These are phyloP conservation scores for Picathartes gymnocephalus DNA, from an alignment of 2,113 vertebrate species.

Conservation along the genomic window DNA sequence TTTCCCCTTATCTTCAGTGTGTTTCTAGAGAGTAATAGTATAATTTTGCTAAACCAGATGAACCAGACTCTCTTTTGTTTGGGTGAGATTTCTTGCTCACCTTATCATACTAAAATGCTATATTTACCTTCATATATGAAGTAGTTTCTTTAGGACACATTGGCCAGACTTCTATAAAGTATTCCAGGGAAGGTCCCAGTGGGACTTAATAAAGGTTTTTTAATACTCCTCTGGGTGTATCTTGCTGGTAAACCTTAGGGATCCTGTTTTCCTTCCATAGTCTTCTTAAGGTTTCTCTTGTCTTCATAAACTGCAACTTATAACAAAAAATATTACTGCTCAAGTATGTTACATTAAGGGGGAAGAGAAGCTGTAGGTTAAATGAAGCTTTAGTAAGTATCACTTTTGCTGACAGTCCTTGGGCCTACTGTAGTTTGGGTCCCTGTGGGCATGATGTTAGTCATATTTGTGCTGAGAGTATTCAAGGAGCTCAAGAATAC, in stretches of 20 bases:
- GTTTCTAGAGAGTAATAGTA: not conserved
- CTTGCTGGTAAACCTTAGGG: not conserved
- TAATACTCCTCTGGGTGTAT: not conserved
- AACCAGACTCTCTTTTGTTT: not conserved
- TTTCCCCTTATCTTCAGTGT: not conserved
- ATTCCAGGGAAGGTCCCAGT: not conserved
- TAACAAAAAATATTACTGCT: not conserved
- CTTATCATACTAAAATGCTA: not conserved
- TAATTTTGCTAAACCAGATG: not conserved
- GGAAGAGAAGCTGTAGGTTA: not conserved
- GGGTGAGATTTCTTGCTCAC: not conserved
- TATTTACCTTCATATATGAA: not conserved
- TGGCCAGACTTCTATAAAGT: not conserved
- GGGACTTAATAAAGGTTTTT: not conserved
- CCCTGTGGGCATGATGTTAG: not conserved
- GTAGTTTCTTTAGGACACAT: not conserved
- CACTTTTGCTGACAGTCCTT: not conserved
- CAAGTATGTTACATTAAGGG: not conserved
- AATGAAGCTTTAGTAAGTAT: not conserved
- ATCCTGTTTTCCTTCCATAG: not conserved
- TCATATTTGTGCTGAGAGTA: not conserved
- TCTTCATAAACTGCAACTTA: not conserved
- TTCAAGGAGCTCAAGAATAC: not conserved
- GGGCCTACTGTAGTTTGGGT: not conserved
- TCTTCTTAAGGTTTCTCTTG: not conserved